phyloP scores from a whole-genome alignment of 2,113 vertebrate genomes.

The Bufo bufo region DNA sequence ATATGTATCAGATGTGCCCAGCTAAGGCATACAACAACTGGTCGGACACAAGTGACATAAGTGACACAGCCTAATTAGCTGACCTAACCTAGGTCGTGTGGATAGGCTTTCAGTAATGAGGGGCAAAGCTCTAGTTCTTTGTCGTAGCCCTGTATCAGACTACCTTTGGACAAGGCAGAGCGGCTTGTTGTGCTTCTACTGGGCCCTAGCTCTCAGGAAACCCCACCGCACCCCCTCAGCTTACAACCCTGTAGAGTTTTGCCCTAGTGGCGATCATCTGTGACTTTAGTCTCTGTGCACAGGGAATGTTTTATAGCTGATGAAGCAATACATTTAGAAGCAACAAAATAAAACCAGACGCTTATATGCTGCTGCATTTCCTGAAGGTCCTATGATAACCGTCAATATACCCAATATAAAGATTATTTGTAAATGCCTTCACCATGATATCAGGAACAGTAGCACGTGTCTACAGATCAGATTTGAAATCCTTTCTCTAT shows the following conservation, averaged over 20 bases:
- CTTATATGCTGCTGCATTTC: not conserved
- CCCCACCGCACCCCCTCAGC: too few relatives aligned
- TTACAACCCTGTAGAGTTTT: not conserved
- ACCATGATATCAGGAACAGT: not conserved
- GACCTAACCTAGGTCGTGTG: too few relatives aligned
- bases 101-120: too few relatives aligned
- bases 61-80: too few relatives aligned
- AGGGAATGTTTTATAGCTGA: not conserved
- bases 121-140: too few relatives aligned
- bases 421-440: not conserved
- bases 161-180: too few relatives aligned
- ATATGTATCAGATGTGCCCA: too few relatives aligned
- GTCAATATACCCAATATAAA: not conserved
- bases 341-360: not conserved
- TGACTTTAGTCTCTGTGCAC: not conserved
- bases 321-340: not conserved
- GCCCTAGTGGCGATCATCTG: not conserved
- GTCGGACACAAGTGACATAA: too few relatives aligned
- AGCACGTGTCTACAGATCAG: not conserved
- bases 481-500: not conserved
- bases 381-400: not conserved
- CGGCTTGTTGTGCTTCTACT: too few relatives aligned
- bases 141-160: too few relatives aligned
- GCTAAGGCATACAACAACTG: too few relatives aligned
- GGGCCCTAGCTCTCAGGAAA: too few relatives aligned